phyloP scores from a whole-genome alignment of 2,888 invertebrate species.

The Xestia rhomboidea region DNA sequence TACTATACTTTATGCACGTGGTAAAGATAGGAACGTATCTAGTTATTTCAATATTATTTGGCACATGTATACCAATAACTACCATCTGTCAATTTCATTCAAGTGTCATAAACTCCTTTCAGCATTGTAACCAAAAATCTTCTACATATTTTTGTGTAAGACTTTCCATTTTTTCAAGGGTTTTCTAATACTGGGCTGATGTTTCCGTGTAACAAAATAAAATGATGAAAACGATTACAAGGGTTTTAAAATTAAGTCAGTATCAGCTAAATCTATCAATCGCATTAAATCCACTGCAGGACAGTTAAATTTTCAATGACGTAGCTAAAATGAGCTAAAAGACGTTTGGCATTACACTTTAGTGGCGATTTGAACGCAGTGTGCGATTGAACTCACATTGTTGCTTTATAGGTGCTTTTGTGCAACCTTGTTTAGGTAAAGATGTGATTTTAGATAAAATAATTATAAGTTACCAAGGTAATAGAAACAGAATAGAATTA shows the following conservation, averaged over 20 bases:
- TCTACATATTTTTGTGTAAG: neutral
- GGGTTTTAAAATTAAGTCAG: neutral
- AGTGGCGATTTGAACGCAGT: slow-evolving; percentile 73
- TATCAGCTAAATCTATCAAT: slow-evolving; percentile 59
- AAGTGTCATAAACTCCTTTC: too few species aligned
- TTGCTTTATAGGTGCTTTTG: slow-evolving; percentile 63
- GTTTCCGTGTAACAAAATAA: neutral
- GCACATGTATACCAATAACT: too few species aligned
- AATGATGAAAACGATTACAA: neutral
- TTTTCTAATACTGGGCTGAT: neutral
- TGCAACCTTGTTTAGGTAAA: slow-evolving; percentile 42
- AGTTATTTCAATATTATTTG: too few species aligned
- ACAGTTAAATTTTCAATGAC: slow-evolving; percentile 80
- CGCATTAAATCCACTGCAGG: slow-evolving; percentile 51
- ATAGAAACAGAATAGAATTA: neutral
- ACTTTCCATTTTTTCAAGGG: neutral
- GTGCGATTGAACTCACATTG: slow-evolving; percentile 63
- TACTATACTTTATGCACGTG: too few species aligned
- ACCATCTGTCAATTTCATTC: too few species aligned
- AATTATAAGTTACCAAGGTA: neutral
- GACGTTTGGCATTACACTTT: slow-evolving; percentile 75
- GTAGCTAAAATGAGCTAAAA: slow-evolving; percentile 75
- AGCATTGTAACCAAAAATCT: neutral
- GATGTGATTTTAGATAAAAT: slow-evolving; percentile 20
- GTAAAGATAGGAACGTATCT: too few species aligned